Base-by-base conservation (phyloP, 2,888 invertebrate genomes). In the Drosophila picticornis region DNA sequence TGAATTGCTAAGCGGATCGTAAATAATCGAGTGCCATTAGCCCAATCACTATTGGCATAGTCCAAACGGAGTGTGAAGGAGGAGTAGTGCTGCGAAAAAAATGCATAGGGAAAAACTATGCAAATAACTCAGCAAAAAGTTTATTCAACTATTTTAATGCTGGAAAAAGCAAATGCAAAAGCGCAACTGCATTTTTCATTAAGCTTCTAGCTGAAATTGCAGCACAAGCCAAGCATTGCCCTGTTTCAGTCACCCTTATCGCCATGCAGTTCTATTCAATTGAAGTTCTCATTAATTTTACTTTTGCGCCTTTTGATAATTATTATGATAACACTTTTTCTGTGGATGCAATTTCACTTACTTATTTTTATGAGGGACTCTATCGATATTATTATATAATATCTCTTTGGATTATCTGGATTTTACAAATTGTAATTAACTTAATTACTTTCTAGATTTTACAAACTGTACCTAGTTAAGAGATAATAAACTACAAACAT, bases 151-250 rank as follows among this genome's bases (percentile, higher is more conserved):
- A 82, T 82, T 82, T 82, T 76, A 84, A 76, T 80, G 71, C 64
- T 71, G 73, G 63, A 68, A 61, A 80, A 64, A 64, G 73, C 56
- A 68, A 64, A 72, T 16, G 72, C 75, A 73, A 80, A 81, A 83
- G 81, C 81, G 73, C 84, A 84, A 82, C 84, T 82, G 84, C 76
- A 79, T 79, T 84, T 84, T 82, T 82, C 83, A 82, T 79, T 79
- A 75, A 70, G 82, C 84, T 82, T 70, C 76, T 72, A 79, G 73
- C 83, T 74, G 76, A 79, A 74, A 82, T 77, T 53, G 59, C 66
- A 74, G 65, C 50, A 46, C 48, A 50, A 63, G 53, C 59, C 53
- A 62, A 63, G 63, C 67, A 31, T 31, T 11, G 13, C 27, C 66
- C 36, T 40, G 4, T 13, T 2, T 61, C 40, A 55, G 31, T 13